Evolutionary conservation across 2,888 invertebrate genomes (phyloP).

Genomic region (Euplexia lucipara): DNA sequence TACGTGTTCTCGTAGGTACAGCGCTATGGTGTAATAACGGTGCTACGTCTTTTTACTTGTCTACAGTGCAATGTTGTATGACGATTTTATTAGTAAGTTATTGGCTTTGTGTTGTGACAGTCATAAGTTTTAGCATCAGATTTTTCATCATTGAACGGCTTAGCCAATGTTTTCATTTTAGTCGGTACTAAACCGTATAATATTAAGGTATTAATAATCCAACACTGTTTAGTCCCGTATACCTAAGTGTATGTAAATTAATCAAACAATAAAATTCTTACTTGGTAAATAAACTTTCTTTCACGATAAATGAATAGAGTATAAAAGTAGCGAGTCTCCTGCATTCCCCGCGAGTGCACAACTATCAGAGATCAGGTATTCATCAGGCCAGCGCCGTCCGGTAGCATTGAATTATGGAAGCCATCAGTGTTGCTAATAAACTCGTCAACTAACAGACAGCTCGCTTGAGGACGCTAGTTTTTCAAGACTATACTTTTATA

Average conservation of each 20-base stretch:
- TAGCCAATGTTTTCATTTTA: no score
- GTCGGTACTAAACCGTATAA: no score
- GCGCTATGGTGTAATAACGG: neutral
- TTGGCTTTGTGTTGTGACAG: no score
- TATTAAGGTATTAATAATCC: no score
- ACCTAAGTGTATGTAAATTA: no score
- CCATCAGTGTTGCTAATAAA: constrained; percentile 36
- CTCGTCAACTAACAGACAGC: constrained; percentile 39
- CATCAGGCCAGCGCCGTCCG: constrained; percentile 28
- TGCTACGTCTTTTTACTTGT: neutral
- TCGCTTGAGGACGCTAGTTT: neutral
- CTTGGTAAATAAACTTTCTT: constrained; percentile 12
- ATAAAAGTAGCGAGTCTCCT: neutral
- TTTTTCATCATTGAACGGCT: neutral
- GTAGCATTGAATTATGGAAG: constrained; percentile 49
- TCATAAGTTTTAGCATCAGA: neutral
- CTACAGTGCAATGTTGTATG: no score
- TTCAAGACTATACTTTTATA: neutral
- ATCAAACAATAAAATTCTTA: neutral
- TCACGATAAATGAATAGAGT: constrained; percentile 16
- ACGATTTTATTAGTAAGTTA: no score
- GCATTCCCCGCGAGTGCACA: constrained; percentile 6
- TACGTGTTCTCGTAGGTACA: neutral
- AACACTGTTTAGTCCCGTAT: no score
- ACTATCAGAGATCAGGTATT: constrained; percentile 29